Percentiles rank a stretch among this genome's conserved stretches.
These are phyloP conservation scores for Drosophila recens DNA, from an alignment of 2,888 invertebrate genomes.

Conservation along the genomic window DNA sequence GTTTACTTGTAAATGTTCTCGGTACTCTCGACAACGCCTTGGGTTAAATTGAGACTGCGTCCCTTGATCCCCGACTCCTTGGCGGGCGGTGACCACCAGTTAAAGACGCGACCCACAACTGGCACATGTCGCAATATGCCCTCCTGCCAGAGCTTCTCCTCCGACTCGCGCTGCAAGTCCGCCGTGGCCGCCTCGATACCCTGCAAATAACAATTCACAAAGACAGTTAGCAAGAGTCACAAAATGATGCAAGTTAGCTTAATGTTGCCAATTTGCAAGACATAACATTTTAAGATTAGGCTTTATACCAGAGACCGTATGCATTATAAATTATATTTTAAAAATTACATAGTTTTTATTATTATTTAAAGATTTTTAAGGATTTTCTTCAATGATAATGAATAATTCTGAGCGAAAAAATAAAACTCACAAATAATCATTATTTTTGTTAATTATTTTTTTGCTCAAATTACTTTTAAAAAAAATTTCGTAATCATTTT, in stretches of 20 bases:
- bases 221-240: not conserved
- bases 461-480: too few relatives aligned
- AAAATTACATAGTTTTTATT: too few relatives aligned
- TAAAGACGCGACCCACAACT: slow-evolving; percentile 96
- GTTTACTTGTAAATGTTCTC: slow-evolving; percentile 89
- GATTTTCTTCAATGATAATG: too few relatives aligned
- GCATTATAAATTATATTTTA: too few relatives aligned
- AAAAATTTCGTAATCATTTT: too few relatives aligned
- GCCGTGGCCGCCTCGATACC: slow-evolving; percentile 97
- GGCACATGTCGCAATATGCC: slow-evolving; percentile 97
- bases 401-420: too few relatives aligned
- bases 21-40: slow-evolving; percentile 93
- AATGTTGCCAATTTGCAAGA: too few relatives aligned
- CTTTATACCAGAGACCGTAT: too few relatives aligned
- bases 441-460: too few relatives aligned
- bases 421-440: too few relatives aligned
- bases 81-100: slow-evolving; percentile 97
- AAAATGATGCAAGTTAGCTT: not conserved
- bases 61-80: slow-evolving; percentile 91
- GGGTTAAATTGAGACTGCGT: slow-evolving; percentile 91
- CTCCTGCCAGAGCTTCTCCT: slow-evolving; percentile 96
- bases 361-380: too few relatives aligned
- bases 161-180: slow-evolving; percentile 95
- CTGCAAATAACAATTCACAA: slow-evolving; percentile 72
- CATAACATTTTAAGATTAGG: too few relatives aligned